phyloP scores from a whole-genome alignment of 1,140 invertebrate genomes.

The Chironomus tepperi region DNA sequence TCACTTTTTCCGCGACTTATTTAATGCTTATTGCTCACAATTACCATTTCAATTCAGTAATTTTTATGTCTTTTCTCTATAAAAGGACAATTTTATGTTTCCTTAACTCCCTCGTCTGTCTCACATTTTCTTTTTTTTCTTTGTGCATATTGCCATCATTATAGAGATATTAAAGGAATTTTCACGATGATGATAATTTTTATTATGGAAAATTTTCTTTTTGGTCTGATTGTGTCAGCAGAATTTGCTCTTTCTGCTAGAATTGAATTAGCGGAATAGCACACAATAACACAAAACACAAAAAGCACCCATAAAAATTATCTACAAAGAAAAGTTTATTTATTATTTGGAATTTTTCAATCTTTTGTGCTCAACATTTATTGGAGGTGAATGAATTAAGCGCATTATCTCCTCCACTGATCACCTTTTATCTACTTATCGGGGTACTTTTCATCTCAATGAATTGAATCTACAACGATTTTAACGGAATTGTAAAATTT shows the following conservation, averaged over 20 bases:
- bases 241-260: background rate
- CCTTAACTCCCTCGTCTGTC: background rate
- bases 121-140: no score
- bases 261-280: background rate
- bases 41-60: background rate
- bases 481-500: no score
- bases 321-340: background rate
- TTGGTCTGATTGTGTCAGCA: constrained; percentile 4
- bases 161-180: background rate
- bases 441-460: no score
- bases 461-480: no score
- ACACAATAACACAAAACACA: constrained; percentile 1
- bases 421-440: no score
- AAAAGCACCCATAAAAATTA: constrained; percentile 4
- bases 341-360: no score
- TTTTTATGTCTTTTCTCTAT: background rate
- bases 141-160: no score
- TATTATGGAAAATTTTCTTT: background rate
- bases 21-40: background rate
- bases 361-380: no score
- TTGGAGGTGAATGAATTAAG: no score
- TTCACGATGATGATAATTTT: constrained; percentile 4
- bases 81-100: constrained; percentile 9
- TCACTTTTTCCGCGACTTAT: background rate
- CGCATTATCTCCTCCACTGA: no score